Evolutionary conservation across 1,140 invertebrate genomes (phyloP), one percentile per base, ranked within the genome.

Genomic region (Amyelois transitella): DNA sequence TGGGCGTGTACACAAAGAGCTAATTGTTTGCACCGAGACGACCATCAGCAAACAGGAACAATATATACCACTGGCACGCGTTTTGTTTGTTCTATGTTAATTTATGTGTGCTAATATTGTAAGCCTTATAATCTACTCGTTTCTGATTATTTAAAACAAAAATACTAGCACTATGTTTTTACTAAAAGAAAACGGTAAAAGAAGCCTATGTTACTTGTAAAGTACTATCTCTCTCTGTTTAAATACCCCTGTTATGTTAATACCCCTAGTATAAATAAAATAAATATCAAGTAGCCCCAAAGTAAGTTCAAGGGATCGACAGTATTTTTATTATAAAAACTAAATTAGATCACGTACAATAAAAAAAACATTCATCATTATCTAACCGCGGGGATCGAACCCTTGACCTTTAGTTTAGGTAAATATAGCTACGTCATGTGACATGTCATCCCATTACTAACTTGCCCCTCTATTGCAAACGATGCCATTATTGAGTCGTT

Each of bases 21-120:
- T 69, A 69, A 69, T 69, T 69, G 66, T 69, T 69, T 61, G 56
- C 53, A n/a, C 32, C 43, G 58, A 60, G 60, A 60, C 58, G 57
- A 57, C 60, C 60, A 65, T 60, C 60, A 47, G 60, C 55, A 69
- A 69, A 69, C 66, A 69, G 24, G 43, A 44, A 50, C 53, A 52
- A 55, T 55, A 67, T 58, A 57, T 50, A 32, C 47, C 49, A 43
- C 54, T 44, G 18, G 38, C 50, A 43, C 43, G 43, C 53, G 17
- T 43, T 54, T 58, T 69, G 57, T 58, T 60, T 68, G 22, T 50
- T 62, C 64, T 64, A 57, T 62, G 55, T 62, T 62, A 66, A 66
- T 56, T 51, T 50, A 53, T 55, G 45, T 60, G 19, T 49, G 20
- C 8, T 7, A 22, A 49, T 8, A 38, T 38, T 8, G 12, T 14